phyloP scores from a whole-genome alignment of 2,797 vertebrate genomes.

The Heteromormyrus szaboi region DNA sequence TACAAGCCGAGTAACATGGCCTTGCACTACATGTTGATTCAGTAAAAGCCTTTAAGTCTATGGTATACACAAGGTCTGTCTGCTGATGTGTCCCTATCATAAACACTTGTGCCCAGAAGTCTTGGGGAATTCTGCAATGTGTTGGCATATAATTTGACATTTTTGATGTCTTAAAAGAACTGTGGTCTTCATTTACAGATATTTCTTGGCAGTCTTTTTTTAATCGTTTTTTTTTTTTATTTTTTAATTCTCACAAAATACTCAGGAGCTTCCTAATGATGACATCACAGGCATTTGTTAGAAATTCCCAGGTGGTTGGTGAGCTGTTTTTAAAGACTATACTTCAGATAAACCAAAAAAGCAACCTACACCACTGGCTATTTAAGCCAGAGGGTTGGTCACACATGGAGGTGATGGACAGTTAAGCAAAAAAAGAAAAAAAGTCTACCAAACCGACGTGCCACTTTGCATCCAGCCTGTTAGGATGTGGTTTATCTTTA shows the following conservation, averaged over 20 bases:
- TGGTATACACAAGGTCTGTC: neutral
- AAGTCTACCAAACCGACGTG: slow-evolving; percentile 22
- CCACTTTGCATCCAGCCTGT: slow-evolving; percentile 24
- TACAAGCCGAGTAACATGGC: neutral
- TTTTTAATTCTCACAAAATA: slow-evolving; percentile 39
- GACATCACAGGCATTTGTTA: neutral
- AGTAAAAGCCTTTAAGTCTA: neutral
- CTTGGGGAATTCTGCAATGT: neutral
- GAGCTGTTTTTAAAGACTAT: neutral
- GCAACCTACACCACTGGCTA: neutral
- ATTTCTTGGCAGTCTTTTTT: neutral
- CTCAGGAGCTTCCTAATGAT: slow-evolving; percentile 37
- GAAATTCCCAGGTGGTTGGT: too few species aligned
- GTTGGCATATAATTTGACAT: neutral
- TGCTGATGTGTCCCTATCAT: neutral
- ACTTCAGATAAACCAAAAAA: neutral
- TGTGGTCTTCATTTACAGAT: neutral
- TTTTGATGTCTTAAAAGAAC: neutral
- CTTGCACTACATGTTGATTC: neutral
- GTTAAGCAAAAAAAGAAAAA: slow-evolving; percentile 24
- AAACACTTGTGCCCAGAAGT: neutral
- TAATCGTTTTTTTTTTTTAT: neutral
- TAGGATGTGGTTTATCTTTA: slow-evolving; percentile 22
- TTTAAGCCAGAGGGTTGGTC: neutral
- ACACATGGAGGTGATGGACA: neutral